A percentile compares a stretch with the other conserved stretches of the same genome.
Conservation (phyloP, 2,888 invertebrate species). For the Ferdinandea cuprea region DNA sequence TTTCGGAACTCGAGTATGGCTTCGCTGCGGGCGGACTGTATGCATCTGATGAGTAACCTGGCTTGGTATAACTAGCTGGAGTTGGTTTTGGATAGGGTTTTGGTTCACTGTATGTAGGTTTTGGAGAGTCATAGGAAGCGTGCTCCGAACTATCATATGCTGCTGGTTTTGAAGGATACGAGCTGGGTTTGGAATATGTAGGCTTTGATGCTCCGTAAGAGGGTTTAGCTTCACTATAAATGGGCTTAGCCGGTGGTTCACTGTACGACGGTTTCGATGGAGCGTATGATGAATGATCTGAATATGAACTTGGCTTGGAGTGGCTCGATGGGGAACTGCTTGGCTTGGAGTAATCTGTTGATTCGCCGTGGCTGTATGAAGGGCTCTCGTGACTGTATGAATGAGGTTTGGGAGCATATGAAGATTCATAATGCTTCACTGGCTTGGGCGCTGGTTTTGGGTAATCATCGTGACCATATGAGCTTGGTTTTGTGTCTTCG, state of each 20-base stretch:
- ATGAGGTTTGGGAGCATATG: constrained; percentile 29
- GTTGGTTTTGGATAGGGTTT: constrained; percentile 39
- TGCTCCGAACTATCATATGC: constrained; percentile 24
- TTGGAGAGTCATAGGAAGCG: background rate
- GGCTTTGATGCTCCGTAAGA: constrained; percentile 26
- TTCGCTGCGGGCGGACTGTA: constrained; percentile 3
- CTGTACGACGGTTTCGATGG: constrained; percentile 15
- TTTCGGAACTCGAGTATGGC: constrained; percentile 6
- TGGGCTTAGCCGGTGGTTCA: background rate
- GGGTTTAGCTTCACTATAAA: constrained; percentile 29
- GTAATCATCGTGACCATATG: constrained; percentile 36
- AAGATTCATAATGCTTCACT: constrained; percentile 9
- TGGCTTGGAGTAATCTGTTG: constrained; percentile 29
- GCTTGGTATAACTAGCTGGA: constrained; percentile 13
- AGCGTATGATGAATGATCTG: constrained; percentile 5
- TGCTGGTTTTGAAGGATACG: constrained; percentile 28
- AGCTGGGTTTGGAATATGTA: constrained; percentile 36
- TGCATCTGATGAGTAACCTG: constrained; percentile 18
- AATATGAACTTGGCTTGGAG: constrained; percentile 23
- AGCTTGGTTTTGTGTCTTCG: constrained; percentile 18
- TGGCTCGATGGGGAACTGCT: background rate
- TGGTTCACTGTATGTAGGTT: constrained; percentile 13
- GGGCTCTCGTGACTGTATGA: constrained; percentile 25
- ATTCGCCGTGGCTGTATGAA: constrained; percentile 18
- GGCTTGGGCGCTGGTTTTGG: constrained; percentile 8